These are phyloP conservation scores for Sus scrofa DNA, from an alignment of 2,113 vertebrate species.

Conservation along the genomic window DNA sequence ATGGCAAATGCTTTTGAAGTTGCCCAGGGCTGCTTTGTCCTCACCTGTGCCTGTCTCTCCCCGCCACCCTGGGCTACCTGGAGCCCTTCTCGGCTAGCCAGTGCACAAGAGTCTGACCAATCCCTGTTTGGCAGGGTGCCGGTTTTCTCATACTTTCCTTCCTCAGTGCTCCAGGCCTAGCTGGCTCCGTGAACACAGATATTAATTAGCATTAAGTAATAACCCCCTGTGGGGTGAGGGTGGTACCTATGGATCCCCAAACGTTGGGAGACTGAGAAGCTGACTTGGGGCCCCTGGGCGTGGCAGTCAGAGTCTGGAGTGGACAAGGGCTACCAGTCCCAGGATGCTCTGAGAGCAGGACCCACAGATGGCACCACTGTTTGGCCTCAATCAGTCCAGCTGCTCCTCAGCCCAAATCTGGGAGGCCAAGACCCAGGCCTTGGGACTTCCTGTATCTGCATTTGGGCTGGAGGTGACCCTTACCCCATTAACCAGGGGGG, in stretches of 20 bases:
- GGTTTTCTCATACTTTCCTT: not conserved
- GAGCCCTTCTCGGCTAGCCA: not conserved
- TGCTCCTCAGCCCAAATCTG: fast-evolving
- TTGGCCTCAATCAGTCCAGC: not conserved
- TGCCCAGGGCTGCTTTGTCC: not conserved
- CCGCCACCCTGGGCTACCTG: too few relatives aligned
- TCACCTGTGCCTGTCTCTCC: not conserved
- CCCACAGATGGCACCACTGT: not conserved
- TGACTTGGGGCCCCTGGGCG: not conserved
- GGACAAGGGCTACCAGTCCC: not conserved
- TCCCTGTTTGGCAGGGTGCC: not conserved
- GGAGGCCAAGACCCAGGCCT: not conserved
- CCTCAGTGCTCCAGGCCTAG: not conserved
- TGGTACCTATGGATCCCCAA: not conserved
- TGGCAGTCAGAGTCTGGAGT: not conserved
- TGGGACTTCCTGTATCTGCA: not conserved
- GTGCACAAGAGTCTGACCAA: fast-evolving
- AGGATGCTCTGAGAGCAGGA: not conserved
- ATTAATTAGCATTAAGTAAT: conserved; percentile 63
- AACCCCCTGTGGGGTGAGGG: not conserved
- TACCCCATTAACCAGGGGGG: not conserved
- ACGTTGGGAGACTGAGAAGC: not conserved
- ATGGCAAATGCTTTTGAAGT: not conserved
- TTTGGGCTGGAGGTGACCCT: not conserved
- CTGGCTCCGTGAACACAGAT: conserved; percentile 35